Conservation (phyloP, 2,797 vertebrate species). For the Platyrinchus mystaceus region DNA sequence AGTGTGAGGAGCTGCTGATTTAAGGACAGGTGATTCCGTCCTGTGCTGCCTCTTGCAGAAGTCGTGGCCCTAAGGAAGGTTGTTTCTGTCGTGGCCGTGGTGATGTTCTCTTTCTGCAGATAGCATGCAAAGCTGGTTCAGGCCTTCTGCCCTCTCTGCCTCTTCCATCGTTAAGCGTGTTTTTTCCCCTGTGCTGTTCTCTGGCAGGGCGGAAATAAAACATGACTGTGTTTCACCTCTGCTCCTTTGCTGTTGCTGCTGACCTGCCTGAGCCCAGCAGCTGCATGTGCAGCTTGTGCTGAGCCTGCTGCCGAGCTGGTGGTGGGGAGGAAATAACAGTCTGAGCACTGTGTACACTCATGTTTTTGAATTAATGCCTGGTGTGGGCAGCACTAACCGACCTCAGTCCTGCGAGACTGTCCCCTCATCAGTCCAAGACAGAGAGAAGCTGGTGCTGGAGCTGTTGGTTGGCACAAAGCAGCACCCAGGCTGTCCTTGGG, state of each 20-base stretch:
- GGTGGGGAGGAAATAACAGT: background rate
- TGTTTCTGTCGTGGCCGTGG: background rate
- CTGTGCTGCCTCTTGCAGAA: background rate
- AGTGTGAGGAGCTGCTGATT: background rate
- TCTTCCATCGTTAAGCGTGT: accelerated
- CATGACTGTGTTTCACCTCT: background rate
- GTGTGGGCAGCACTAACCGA: background rate
- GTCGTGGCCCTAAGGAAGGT: accelerated
- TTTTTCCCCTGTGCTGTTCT: background rate
- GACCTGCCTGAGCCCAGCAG: background rate
- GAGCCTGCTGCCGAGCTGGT: background rate
- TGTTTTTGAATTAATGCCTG: background rate
- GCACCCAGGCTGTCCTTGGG: background rate
- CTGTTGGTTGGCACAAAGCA: background rate
- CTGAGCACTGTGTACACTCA: background rate
- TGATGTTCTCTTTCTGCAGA: background rate
- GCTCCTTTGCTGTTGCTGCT: background rate
- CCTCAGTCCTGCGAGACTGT: accelerated
- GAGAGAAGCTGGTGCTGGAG: background rate
- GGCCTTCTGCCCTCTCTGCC: background rate
- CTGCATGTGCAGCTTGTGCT: background rate
- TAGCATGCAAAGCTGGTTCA: background rate
- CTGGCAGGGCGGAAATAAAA: background rate
- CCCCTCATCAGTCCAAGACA: accelerated
- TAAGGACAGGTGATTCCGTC: background rate